Evolutionary conservation across 2,113 vertebrate genomes (phyloP).

Genomic region (Alethe diademata): DNA sequence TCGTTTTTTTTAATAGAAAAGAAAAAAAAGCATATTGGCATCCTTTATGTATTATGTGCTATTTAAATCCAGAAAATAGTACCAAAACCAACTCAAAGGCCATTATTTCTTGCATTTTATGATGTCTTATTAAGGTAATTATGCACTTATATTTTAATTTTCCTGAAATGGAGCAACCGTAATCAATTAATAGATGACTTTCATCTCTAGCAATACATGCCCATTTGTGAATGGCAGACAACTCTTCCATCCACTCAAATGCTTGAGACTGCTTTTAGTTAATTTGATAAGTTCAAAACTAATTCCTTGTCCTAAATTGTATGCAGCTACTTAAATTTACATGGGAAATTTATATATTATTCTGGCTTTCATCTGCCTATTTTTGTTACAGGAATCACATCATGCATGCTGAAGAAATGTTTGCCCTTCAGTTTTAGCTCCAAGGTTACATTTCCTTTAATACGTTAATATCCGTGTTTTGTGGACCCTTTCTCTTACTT

Average conservation of each 20-base stretch:
- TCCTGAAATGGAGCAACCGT: neutral
- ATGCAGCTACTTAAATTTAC: neutral
- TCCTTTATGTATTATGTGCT: accelerated
- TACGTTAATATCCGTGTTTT: neutral
- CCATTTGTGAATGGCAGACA: neutral
- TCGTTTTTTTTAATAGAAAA: neutral
- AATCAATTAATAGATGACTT: neutral
- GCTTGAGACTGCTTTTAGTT: neutral
- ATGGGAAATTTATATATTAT: neutral
- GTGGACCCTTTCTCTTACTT: neutral
- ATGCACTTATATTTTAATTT: neutral
- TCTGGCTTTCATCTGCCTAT: neutral
- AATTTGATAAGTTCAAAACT: neutral
- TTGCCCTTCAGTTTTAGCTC: too few species aligned
- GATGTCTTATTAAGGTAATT: neutral
- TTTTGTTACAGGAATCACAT: neutral
- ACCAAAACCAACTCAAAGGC: neutral
- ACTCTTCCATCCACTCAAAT: neutral
- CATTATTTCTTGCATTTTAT: neutral
- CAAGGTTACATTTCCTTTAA: neutral
- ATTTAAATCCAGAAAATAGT: neutral
- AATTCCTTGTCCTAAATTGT: neutral
- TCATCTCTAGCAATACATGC: neutral
- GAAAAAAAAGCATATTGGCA: neutral
- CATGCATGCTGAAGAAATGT: neutral